Evolutionary conservation across 2,888 invertebrate species (phyloP).

Genomic region (Panopea generosa): DNA sequence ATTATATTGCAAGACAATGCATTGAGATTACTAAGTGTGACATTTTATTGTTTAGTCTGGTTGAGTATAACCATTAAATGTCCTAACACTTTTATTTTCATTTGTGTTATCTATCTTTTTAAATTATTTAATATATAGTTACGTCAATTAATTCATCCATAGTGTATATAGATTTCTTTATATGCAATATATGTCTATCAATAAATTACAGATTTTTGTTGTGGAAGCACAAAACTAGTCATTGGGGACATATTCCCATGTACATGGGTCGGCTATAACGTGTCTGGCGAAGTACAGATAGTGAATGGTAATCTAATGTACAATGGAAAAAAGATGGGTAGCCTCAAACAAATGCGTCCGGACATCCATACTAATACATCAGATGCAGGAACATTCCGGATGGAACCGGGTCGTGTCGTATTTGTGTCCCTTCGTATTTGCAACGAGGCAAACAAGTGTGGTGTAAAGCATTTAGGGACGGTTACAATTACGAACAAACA

Average conservation of each 20-base stretch:
- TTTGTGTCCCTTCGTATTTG: conserved; percentile 61
- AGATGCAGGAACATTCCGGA: conserved; percentile 42
- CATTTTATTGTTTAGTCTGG: too few species aligned
- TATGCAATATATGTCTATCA: too few species aligned
- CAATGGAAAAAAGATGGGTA: conserved; percentile 23
- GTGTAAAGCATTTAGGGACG: conserved; percentile 46
- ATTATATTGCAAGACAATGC: too few species aligned
- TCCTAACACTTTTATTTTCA: too few species aligned
- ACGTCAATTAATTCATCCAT: too few species aligned
- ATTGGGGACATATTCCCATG: conserved; percentile 58
- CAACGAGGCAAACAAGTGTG: conserved; percentile 63
- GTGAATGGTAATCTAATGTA: conserved; percentile 46
- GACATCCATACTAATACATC: conserved; percentile 1
- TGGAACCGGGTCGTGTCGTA: conserved; percentile 65
- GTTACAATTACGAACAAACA: conserved; percentile 32
- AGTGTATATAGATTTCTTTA: too few species aligned
- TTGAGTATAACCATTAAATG: too few species aligned
- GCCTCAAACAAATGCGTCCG: conserved; percentile 39
- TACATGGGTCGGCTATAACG: conserved; percentile 54
- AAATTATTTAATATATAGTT: too few species aligned
- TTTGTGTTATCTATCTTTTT: too few species aligned
- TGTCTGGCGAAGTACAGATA: conserved; percentile 45
- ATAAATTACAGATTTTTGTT: conserved; percentile 60
- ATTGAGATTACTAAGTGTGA: too few species aligned
- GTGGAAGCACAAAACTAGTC: conserved; percentile 35